phyloP scores from a whole-genome alignment of 1,140 invertebrate species.

The Aporrectodea caliginosa region DNA sequence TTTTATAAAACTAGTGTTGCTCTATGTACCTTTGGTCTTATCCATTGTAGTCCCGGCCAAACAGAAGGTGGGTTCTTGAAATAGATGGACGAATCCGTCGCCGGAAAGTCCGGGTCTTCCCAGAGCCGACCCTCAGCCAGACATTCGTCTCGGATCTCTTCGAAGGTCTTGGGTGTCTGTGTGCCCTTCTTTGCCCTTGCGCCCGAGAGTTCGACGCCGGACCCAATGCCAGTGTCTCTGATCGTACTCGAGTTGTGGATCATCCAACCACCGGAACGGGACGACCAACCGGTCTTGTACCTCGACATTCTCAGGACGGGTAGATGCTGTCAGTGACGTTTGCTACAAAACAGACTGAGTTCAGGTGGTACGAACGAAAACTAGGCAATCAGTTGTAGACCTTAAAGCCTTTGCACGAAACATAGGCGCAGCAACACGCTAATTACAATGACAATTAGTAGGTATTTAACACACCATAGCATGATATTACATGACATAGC shows the following conservation, averaged over 20 bases:
- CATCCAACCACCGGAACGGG: not conserved
- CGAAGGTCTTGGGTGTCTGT: constrained; percentile 38
- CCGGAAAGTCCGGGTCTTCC: constrained; percentile 53
- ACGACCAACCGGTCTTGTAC: not conserved
- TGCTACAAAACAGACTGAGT: too few relatives aligned
- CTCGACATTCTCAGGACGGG: not conserved
- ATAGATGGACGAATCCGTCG: constrained; percentile 38
- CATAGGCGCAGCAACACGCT: too few relatives aligned
- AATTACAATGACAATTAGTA: too few relatives aligned
- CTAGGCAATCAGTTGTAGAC: too few relatives aligned
- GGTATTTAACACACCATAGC: too few relatives aligned
- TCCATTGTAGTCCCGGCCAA: constrained; percentile 18
- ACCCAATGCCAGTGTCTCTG: not conserved
- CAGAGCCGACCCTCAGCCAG: constrained; percentile 45
- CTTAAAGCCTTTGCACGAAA: too few relatives aligned
- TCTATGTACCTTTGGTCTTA: constrained; percentile 9
- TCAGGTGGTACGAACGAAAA: too few relatives aligned
- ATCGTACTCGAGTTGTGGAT: not conserved
- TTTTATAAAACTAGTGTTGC: too few relatives aligned
- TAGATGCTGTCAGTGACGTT: too few relatives aligned
- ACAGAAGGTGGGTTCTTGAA: constrained; percentile 15
- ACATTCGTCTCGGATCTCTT: constrained; percentile 43
- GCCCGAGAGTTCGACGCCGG: not conserved
- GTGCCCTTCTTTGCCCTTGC: not conserved
- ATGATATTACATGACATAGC: too few relatives aligned